phyloP scores from a whole-genome alignment of 2,113 vertebrate species.

The Xerus inauris region DNA sequence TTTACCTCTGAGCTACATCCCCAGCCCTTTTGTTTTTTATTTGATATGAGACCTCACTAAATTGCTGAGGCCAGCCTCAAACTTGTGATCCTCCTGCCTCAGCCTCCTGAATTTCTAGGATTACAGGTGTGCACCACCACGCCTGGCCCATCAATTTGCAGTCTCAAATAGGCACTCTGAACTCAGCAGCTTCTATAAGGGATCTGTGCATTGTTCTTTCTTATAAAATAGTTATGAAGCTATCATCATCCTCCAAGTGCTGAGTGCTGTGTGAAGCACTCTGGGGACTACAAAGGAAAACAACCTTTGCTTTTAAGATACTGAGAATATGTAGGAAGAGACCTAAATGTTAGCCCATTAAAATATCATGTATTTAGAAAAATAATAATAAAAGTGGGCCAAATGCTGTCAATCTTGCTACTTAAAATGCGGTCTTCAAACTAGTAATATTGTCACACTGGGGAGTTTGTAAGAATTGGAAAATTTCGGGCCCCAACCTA shows the following conservation, averaged over 20 bases:
- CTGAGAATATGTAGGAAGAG: neutral
- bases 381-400: neutral
- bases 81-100: no score
- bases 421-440: neutral
- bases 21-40: no score
- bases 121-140: no score
- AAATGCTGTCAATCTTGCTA: neutral
- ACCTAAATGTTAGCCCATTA: neutral
- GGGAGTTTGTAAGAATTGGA: neutral
- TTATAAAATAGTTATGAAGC: constrained; percentile 19
- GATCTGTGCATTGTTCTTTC: neutral
- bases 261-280: neutral
- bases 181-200: neutral
- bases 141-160: no score
- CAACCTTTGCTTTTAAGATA: neutral
- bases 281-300: neutral
- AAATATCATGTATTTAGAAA: neutral
- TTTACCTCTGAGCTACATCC: no score
- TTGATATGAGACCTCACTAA: no score
- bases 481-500: neutral
- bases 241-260: neutral
- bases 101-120: no score
- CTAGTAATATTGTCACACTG: neutral
- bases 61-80: no score
- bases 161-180: constrained; percentile 53